These are phyloP conservation scores for Pseudotriccus pelzelni DNA, from an alignment of 2,797 vertebrate species.

Conservation along the genomic window DNA sequence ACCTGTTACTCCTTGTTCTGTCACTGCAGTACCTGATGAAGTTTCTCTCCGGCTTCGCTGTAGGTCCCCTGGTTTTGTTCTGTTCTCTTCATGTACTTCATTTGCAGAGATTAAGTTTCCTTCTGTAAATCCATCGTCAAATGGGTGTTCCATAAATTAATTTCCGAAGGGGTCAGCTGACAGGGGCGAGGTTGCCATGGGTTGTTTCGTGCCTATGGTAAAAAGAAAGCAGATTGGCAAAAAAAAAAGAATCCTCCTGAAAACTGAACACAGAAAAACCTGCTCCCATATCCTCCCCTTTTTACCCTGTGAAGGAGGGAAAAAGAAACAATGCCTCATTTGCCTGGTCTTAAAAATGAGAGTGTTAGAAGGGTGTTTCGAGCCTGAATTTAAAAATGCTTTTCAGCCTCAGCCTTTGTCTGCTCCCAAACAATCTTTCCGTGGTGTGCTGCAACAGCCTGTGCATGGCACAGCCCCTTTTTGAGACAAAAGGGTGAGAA, in stretches of 20 bases:
- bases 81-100: accelerated
- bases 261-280: neutral
- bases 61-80: neutral
- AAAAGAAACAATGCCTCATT: neutral
- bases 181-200: accelerated
- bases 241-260: neutral
- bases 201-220: accelerated
- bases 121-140: accelerated
- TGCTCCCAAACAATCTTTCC: neutral
- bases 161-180: neutral
- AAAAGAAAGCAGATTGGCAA: neutral
- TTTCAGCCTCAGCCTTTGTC: neutral
- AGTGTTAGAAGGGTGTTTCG: neutral
- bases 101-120: neutral
- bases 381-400: neutral
- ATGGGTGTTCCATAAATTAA: accelerated
- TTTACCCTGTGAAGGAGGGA: neutral
- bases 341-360: neutral
- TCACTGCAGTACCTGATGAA: neutral
- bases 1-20: neutral
- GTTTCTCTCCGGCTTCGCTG: neutral
- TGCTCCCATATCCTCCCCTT: neutral
- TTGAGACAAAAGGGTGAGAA: neutral
- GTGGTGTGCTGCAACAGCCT: accelerated
- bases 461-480: neutral